Conservation (phyloP, 2,888 invertebrate species). For the Lycia hirtaria region DNA sequence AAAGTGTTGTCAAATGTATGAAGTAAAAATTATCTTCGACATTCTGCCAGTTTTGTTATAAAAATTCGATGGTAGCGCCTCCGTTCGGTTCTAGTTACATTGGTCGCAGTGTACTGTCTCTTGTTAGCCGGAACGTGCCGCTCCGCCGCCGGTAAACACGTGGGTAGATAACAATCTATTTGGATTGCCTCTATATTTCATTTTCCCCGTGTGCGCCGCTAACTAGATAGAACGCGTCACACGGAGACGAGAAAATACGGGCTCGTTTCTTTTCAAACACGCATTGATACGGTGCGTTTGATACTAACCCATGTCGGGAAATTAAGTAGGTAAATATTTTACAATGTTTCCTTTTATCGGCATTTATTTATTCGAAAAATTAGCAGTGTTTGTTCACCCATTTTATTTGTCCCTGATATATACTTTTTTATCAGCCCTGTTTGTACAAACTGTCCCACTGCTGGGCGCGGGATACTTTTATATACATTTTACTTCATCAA, state of each 20-base stretch:
- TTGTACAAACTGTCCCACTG: too few relatives aligned
- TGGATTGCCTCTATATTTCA: slow-evolving; percentile 86
- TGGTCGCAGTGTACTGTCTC: slow-evolving; percentile 3
- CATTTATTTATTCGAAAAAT: too few relatives aligned
- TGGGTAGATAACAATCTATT: slow-evolving; percentile 86
- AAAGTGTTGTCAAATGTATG: neutral
- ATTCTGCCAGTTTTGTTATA: neutral
- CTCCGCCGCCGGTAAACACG: slow-evolving; percentile 81
- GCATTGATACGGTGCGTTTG: slow-evolving; percentile 49
- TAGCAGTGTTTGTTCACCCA: too few relatives aligned
- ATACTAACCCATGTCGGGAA: slow-evolving; percentile 38
- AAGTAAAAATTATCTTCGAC: neutral
- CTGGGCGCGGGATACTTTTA: too few relatives aligned
- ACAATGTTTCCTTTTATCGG: slow-evolving; percentile 22
- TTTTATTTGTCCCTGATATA: too few relatives aligned
- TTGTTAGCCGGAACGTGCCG: slow-evolving; percentile 82
- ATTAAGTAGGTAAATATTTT: slow-evolving; percentile 36
- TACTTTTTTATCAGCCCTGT: too few relatives aligned
- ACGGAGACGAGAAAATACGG: slow-evolving; percentile 71
- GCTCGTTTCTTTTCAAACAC: slow-evolving; percentile 65
- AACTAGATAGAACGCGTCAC: slow-evolving; percentile 80
- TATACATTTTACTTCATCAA: too few relatives aligned
- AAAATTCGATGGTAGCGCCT: neutral
- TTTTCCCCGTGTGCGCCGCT: slow-evolving; percentile 80
- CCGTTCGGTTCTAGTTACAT: neutral